phyloP scores from a whole-genome alignment of 2,888 invertebrate genomes.

The Zygothrica quintamaculata region DNA sequence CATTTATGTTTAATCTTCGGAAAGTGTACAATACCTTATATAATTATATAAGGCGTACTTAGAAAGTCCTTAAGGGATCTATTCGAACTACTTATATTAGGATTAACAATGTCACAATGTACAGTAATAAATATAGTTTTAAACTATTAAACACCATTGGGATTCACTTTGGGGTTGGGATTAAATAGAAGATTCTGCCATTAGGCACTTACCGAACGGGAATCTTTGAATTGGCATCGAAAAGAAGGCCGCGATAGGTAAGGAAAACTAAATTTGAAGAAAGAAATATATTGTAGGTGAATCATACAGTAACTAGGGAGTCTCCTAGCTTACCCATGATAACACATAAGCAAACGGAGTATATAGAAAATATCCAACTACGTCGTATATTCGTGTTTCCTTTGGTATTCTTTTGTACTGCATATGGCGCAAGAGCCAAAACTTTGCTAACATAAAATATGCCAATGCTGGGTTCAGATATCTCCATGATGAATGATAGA shows the following conservation, averaged over 20 bases:
- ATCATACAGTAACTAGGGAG: no score
- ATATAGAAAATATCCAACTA: constrained; percentile 79
- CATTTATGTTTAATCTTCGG: no score
- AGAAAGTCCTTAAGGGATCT: no score
- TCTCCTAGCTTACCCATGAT: constrained; percentile 74
- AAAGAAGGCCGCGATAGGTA: constrained; percentile 82
- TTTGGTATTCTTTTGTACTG: constrained; percentile 72
- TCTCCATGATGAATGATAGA: constrained; percentile 75
- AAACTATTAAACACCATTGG: no score
- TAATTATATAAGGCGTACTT: no score
- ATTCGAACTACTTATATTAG: no score
- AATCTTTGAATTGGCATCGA: constrained; percentile 83
- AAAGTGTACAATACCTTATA: no score
- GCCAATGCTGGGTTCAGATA: constrained; percentile 79
- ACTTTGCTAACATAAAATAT: constrained; percentile 82
- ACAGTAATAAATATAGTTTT: no score
- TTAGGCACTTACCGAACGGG: constrained; percentile 79
- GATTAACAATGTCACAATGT: no score
- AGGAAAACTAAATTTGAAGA: constrained; percentile 66
- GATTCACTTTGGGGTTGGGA: no score
- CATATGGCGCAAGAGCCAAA: constrained; percentile 82
- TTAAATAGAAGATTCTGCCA: no score
- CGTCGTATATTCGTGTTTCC: constrained; percentile 75
- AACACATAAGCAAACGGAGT: constrained; percentile 74
- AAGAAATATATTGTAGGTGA: not conserved